A percentile compares a stretch with the other conserved stretches of the same genome.
phyloP scores from a whole-genome alignment of 1,140 invertebrate species.

The Hyles vespertilio region DNA sequence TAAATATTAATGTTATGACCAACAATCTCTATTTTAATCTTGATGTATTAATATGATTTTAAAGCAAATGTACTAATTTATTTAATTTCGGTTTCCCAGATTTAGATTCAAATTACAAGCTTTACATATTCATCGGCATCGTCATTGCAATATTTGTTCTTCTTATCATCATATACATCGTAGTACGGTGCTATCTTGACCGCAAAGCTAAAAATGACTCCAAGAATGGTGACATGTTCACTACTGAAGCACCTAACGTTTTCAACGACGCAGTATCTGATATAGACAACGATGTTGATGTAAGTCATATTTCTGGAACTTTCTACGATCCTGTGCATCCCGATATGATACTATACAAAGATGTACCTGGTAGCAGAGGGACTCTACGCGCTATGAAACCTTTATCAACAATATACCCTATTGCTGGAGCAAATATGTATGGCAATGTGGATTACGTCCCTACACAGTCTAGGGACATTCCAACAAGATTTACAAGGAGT shows the following conservation, averaged over 20 bases:
- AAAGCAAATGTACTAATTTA: too few relatives aligned
- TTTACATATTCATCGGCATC: constrained; percentile 55
- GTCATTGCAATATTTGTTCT: constrained; percentile 46
- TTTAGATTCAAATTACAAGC: constrained; percentile 27
- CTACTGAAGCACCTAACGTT: constrained; percentile 68
- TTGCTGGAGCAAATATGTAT: constrained; percentile 65
- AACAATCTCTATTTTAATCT: too few relatives aligned
- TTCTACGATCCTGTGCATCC: constrained; percentile 71
- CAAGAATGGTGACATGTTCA: constrained; percentile 71
- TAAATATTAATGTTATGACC: too few relatives aligned
- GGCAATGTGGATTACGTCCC: constrained; percentile 63
- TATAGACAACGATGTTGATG: constrained; percentile 68
- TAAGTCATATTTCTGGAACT: constrained; percentile 67
- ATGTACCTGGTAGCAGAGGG: constrained; percentile 47
- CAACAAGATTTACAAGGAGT: constrained; percentile 43
- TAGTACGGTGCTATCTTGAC: constrained; percentile 45
- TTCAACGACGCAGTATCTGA: constrained; percentile 70
- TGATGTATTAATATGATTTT: too few relatives aligned
- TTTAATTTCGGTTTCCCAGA: constrained; percentile 6
- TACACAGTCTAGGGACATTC: constrained; percentile 38
- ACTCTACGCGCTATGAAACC: constrained; percentile 63
- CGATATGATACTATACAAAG: constrained; percentile 69
- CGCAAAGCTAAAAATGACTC: constrained; percentile 40
- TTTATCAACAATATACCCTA: constrained; percentile 63
- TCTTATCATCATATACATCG: constrained; percentile 35